These are phyloP conservation scores for Ephialtes manifestator DNA, from an alignment of 2,888 invertebrate genomes.

Conservation along the genomic window DNA sequence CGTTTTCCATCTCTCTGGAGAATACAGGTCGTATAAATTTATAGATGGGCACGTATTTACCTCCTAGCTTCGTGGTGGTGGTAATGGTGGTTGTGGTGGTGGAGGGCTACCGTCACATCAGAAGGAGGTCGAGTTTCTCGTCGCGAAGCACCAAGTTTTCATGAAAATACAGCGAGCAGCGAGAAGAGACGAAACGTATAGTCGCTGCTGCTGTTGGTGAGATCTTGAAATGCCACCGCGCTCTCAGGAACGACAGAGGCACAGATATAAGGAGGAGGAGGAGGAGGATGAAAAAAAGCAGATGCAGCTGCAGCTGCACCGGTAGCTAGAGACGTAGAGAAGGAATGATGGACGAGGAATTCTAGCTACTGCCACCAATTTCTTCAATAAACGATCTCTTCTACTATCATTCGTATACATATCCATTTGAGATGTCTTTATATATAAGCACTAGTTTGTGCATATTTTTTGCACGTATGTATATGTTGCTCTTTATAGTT, in stretches of 20 bases:
- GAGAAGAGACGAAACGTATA: conserved; percentile 48
- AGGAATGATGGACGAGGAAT: conserved; percentile 49
- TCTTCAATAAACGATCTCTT: conserved; percentile 51
- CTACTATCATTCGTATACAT: conserved; percentile 19
- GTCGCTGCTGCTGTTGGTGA: conserved; percentile 42
- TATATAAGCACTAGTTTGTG: background rate
- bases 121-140: conserved; percentile 62
- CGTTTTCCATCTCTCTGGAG: conserved; percentile 63
- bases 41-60: conserved; percentile 63
- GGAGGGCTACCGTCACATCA: conserved; percentile 42
- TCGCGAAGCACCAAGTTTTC: conserved; percentile 53
- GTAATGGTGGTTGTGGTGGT: background rate
- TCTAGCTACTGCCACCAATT: conserved; percentile 45
- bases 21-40: conserved; percentile 70
- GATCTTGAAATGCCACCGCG: conserved; percentile 44
- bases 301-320: conserved; percentile 39
- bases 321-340: conserved; percentile 13
- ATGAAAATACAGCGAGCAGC: conserved; percentile 50
- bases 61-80: conserved; percentile 18
- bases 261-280: conserved; percentile 9
- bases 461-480: background rate
- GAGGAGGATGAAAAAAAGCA: too few relatives aligned
- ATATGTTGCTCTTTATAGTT: background rate
- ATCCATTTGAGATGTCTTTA: background rate
- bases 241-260: conserved; percentile 10